These are phyloP conservation scores for Drosophila novamexicana DNA, from an alignment of 1,140 invertebrate genomes.

Conservation along the genomic window DNA sequence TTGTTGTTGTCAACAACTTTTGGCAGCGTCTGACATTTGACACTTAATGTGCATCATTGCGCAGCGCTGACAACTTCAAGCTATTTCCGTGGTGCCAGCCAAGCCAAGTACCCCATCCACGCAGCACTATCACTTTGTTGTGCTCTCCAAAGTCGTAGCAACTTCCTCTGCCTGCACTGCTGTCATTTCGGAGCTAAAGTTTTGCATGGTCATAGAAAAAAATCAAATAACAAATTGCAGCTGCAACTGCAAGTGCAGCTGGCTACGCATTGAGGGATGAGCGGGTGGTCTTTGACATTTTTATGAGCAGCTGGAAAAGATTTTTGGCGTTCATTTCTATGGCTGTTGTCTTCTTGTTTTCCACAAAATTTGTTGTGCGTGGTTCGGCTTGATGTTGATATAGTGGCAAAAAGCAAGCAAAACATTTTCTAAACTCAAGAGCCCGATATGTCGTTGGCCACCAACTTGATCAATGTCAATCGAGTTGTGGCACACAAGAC, in stretches of 20 bases:
- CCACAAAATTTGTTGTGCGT: constrained; percentile 66
- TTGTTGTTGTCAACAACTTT: constrained; percentile 77
- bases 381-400: constrained; percentile 49
- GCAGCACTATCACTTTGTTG: constrained; percentile 4
- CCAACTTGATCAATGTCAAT: constrained; percentile 26
- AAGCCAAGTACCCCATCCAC: constrained; percentile 33
- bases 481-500: constrained; percentile 5
- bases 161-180: constrained; percentile 27
- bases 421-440: constrained; percentile 15
- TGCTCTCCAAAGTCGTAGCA: constrained; percentile 6
- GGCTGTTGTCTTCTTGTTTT: constrained; percentile 57
- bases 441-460: background rate
- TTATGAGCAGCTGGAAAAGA: constrained; percentile 78
- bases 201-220: constrained; percentile 71
- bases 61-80: constrained; percentile 78
- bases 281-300: constrained; percentile 56
- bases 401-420: constrained; percentile 13
- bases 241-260: constrained; percentile 20
- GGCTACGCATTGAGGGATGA: background rate
- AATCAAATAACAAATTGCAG: constrained; percentile 78
- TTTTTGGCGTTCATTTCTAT: constrained; percentile 50
- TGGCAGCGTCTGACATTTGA: constrained; percentile 72
- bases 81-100: constrained; percentile 76
- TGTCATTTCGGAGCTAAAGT: constrained; percentile 55
- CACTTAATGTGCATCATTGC: constrained; percentile 82